phyloP scores from a whole-genome alignment of 2,797 vertebrate genomes.

The Rousettus madagascariensis region DNA sequence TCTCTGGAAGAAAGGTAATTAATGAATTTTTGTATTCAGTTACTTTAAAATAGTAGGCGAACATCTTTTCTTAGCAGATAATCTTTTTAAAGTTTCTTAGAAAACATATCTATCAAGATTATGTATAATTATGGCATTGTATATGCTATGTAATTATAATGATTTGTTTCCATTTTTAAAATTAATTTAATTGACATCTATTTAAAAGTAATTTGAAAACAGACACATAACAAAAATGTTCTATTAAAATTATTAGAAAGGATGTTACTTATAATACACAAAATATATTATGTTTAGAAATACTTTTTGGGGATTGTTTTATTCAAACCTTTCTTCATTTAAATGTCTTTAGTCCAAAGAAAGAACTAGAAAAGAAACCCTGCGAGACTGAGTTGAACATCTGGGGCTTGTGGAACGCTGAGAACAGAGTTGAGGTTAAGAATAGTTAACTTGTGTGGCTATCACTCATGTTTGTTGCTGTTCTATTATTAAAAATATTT shows the following conservation, averaged over 20 bases:
- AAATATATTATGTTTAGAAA: slow-evolving; percentile 2
- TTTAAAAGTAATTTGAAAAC: slow-evolving; percentile 42
- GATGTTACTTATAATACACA: background rate
- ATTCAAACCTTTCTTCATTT: background rate
- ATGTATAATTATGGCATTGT: background rate
- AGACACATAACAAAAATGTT: slow-evolving; percentile 15
- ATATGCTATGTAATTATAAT: background rate
- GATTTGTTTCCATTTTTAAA: background rate
- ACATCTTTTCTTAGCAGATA: slow-evolving; percentile 16
- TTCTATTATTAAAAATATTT: slow-evolving; percentile 15
- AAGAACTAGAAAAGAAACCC: background rate
- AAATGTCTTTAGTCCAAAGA: slow-evolving; percentile 2
- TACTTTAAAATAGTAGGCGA: slow-evolving; percentile 56
- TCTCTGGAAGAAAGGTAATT: slow-evolving; percentile 41
- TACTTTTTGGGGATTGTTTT: background rate
- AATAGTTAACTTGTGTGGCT: background rate
- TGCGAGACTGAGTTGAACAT: slow-evolving; percentile 32
- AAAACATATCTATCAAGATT: background rate
- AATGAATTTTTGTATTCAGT: slow-evolving; percentile 25
- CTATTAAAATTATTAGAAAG: background rate
- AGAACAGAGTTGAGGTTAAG: background rate
- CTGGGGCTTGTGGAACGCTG: background rate
- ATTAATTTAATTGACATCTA: slow-evolving; percentile 52
- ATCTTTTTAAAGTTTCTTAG: slow-evolving; percentile 5
- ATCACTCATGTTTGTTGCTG: background rate